Evolutionary conservation across 2,888 invertebrate species (phyloP).

Genomic region (Esperia sulphurella): DNA sequence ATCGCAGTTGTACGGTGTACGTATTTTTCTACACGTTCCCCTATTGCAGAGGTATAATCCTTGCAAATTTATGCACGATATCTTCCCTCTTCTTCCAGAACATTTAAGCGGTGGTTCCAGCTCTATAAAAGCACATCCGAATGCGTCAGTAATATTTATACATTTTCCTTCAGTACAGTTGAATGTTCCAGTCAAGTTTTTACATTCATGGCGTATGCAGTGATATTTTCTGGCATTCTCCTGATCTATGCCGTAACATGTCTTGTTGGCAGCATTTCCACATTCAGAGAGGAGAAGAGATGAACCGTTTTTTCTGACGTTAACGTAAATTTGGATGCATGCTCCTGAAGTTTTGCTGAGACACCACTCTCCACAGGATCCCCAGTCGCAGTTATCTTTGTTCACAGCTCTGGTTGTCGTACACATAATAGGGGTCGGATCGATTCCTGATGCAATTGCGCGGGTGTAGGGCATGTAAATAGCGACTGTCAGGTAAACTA

Average conservation of each 20-base stretch:
- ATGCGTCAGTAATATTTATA: constrained; percentile 92
- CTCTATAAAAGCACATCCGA: constrained; percentile 91
- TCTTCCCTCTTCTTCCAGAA: constrained; percentile 91
- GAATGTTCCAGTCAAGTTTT: constrained; percentile 92
- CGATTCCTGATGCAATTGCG: constrained; percentile 91
- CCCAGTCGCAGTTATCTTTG: constrained; percentile 93
- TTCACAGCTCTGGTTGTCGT: constrained; percentile 91
- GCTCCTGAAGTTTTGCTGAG: constrained; percentile 94
- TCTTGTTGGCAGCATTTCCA: constrained; percentile 92
- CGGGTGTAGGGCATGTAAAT: constrained; percentile 94
- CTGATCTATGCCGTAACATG: constrained; percentile 93
- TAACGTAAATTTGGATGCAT: constrained; percentile 94
- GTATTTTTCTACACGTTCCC: constrained; percentile 90
- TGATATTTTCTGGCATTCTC: constrained; percentile 91
- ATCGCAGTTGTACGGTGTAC: constrained; percentile 93
- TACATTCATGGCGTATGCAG: constrained; percentile 93
- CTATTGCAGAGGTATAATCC: constrained; percentile 90
- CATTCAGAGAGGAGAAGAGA: constrained; percentile 90
- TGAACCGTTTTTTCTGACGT: constrained; percentile 90
- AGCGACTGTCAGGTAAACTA: constrained; percentile 94
- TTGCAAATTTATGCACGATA: constrained; percentile 92
- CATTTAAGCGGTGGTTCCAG: constrained; percentile 92
- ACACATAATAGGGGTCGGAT: constrained; percentile 93
- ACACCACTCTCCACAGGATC: constrained; percentile 96
- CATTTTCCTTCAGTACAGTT: constrained; percentile 92